Percentiles rank a stretch among this genome's conserved stretches.
These are phyloP conservation scores for Chaenogobius annularis DNA, from an alignment of 2,113 vertebrate genomes.

Conservation along the genomic window DNA sequence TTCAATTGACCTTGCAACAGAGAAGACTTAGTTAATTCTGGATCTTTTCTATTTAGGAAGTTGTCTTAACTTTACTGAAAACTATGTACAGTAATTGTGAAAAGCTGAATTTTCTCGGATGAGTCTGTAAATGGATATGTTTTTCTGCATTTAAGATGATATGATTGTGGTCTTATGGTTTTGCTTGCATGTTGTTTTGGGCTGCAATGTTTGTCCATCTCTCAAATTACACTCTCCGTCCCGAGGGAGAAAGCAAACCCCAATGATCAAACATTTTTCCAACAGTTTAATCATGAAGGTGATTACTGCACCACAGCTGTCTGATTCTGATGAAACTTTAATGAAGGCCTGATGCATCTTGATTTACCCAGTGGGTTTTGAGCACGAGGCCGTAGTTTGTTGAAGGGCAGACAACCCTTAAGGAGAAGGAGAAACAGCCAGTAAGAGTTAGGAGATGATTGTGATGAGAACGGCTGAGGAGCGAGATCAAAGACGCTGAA, in stretches of 20 bases:
- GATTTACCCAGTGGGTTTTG: slow-evolving; percentile 3
- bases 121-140: background rate
- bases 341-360: slow-evolving; percentile 12
- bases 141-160: background rate
- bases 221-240: background rate
- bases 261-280: background rate
- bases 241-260: background rate
- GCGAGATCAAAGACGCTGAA: slow-evolving; percentile 58
- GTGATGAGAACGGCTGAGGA: slow-evolving; percentile 33
- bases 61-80: background rate
- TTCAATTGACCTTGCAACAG: too few species aligned
- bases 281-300: background rate
- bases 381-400: slow-evolving; percentile 39
- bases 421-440: slow-evolving; percentile 10
- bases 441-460: slow-evolving; percentile 33
- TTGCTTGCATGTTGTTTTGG: slow-evolving; percentile 7
- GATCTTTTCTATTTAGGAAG: background rate
- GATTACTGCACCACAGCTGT: slow-evolving; percentile 8
- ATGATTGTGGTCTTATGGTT: background rate
- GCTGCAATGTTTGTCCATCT: slow-evolving; percentile 2
- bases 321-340: slow-evolving; percentile 23
- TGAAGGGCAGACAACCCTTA: slow-evolving; percentile 52
- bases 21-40: too few species aligned
- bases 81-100: background rate
- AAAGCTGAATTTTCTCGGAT: background rate